Conservation (phyloP, 2,797 vertebrate genomes). For the Chlorospingus flavigularis region DNA sequence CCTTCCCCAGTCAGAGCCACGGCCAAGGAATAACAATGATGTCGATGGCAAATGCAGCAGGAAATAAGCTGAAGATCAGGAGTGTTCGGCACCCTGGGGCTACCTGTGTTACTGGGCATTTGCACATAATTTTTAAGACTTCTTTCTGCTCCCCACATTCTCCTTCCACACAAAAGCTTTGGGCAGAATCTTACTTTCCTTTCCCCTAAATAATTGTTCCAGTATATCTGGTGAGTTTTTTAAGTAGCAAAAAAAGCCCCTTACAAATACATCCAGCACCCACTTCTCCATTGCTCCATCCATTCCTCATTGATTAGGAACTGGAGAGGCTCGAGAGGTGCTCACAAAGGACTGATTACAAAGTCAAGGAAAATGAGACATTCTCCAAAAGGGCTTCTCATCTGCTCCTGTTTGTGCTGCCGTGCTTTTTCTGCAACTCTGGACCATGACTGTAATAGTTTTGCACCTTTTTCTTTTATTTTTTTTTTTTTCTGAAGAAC, state of each 20-base stretch:
- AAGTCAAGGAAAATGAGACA: neutral
- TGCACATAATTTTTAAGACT: neutral
- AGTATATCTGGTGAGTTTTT: neutral
- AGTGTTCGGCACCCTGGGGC: neutral
- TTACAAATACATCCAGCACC: neutral
- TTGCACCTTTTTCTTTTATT: neutral
- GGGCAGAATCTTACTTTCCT: neutral
- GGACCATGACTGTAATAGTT: neutral
- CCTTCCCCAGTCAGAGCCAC: neutral
- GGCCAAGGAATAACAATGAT: neutral
- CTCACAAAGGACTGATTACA: conserved; percentile 6
- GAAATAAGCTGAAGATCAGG: neutral
- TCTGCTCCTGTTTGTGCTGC: neutral
- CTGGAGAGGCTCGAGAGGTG: neutral
- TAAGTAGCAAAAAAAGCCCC: neutral
- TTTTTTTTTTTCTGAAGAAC: neutral
- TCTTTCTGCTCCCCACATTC: neutral
- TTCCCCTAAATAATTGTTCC: neutral
- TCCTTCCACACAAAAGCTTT: neutral
- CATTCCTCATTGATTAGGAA: neutral
- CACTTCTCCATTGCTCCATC: neutral
- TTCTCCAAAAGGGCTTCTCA: neutral
- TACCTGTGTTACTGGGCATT: fast-evolving
- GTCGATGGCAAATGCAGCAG: neutral
- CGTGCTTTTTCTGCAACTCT: neutral